A percentile compares a stretch with the other conserved stretches of the same genome.
These are phyloP conservation scores for Epinotia bilunana DNA, from an alignment of 2,888 invertebrate species.

Conservation along the genomic window DNA sequence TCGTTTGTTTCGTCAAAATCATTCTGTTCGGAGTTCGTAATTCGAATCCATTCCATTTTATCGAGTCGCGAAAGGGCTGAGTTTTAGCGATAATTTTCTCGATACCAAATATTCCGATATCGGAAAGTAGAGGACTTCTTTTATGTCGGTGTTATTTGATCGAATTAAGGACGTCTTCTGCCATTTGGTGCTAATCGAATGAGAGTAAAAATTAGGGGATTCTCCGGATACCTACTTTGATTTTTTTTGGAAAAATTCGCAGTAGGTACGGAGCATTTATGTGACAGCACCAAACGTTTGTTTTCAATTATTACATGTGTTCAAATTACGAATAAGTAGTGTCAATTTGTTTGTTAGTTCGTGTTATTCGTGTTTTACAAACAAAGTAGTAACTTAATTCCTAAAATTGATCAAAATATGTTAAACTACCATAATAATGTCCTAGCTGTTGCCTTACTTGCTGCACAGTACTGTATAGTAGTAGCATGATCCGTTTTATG, in stretches of 20 bases:
- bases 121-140: slow-evolving; percentile 6
- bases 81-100: slow-evolving; percentile 19
- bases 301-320: too few species aligned
- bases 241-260: neutral
- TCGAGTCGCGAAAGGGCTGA: slow-evolving; percentile 9
- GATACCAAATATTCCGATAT: slow-evolving; percentile 9
- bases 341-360: too few species aligned
- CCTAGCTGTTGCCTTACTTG: too few species aligned
- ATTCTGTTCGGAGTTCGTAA: slow-evolving; percentile 25
- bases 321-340: too few species aligned
- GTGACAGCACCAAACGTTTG: too few species aligned
- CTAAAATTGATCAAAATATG: too few species aligned
- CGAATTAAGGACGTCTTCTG: slow-evolving; percentile 3
- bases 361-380: too few species aligned
- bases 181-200: slow-evolving; percentile 10
- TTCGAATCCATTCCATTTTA: slow-evolving; percentile 26
- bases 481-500: too few species aligned
- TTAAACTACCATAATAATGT: too few species aligned
- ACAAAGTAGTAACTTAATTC: too few species aligned
- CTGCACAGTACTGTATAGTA: too few species aligned
- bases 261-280: neutral
- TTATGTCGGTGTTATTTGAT: slow-evolving; percentile 28
- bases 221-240: neutral
- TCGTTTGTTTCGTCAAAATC: slow-evolving; percentile 20
- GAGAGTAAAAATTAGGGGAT: neutral